phyloP scores from a whole-genome alignment of 53 echinoderm and acorn worm species.

The Arbacia lixula region DNA sequence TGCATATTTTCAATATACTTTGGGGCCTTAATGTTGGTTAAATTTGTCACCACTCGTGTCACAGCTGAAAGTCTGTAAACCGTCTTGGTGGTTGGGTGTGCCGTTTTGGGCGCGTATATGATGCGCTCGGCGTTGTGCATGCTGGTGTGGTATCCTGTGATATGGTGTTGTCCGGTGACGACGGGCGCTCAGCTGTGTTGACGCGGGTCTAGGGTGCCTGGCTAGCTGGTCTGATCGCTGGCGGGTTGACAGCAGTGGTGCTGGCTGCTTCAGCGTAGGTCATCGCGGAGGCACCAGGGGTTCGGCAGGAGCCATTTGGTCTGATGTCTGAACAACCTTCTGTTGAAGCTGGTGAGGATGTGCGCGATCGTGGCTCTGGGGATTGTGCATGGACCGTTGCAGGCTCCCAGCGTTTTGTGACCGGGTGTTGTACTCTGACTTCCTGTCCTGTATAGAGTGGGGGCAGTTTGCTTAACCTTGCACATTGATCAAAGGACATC shows the following conservation, averaged over 20 bases:
- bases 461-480: not conserved
- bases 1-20: no score
- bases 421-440: not conserved
- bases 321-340: no score
- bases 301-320: not conserved
- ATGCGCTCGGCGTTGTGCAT: not conserved
- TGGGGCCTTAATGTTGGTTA: no score
- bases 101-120: not conserved
- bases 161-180: not conserved
- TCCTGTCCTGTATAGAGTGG: not conserved
- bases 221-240: no score
- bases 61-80: not conserved
- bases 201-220: no score
- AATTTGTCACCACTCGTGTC: no score
- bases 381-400: no score
- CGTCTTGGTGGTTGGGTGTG: not conserved
- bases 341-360: no score
- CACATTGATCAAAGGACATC: not conserved
- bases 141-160: no score
- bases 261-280: not conserved
- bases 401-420: no score
- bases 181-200: not conserved
- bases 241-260: not conserved
- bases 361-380: slow-evolving; percentile 7
- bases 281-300: not conserved